Base-by-base conservation (phyloP, 2,797 vertebrate species). In the Parambassis ranga region DNA sequence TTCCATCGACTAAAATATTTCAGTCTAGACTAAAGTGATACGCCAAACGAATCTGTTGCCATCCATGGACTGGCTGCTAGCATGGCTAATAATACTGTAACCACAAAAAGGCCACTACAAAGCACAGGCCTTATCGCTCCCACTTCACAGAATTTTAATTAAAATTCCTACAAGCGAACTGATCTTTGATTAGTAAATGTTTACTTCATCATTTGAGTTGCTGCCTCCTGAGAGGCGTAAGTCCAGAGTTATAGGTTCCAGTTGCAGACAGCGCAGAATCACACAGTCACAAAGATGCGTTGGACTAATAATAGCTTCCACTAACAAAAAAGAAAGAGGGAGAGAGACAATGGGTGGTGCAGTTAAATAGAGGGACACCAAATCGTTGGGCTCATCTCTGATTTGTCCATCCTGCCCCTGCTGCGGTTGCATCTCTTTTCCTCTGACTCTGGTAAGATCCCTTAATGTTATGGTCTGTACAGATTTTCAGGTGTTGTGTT, bases 281-380 rank as follows among this genome's bases (percentile, higher is more conserved):
- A 68, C 33, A 18, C 24, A 42, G 47, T 19, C 31, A 66, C 71
- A 53, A 68, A 69, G 68, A 85, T 67, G 57, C 72, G 60, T 30
- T 36, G 41, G 47, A 36, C 86, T 88, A 90, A 87, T 65, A 84
- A 85, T 90, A 90, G 71, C 81, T 67, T 81, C 77, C 82, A 87
- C 74, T 80, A 62, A 77, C 74, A 84, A 72, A 79, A 69, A 77
- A 71, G 78, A 77, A 57, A 61, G 53, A 71, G 66, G 18, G 64
- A 60, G 71, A 0, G 32, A 47, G 67, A 83, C 75, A 81, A 81
- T 77, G 75, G 73, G 79, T 51, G 87, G 81, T 70, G 66, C 72
- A 26, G 50, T 84, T 87, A 89, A 86, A 90, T 84, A 89, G 81
- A 65, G 65, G 64, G 67, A 58, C 48, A 47, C 58, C 56, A 49